Evolutionary conservation across 1,140 invertebrate species (phyloP).

Genomic region (Sitobion miscanthi): DNA sequence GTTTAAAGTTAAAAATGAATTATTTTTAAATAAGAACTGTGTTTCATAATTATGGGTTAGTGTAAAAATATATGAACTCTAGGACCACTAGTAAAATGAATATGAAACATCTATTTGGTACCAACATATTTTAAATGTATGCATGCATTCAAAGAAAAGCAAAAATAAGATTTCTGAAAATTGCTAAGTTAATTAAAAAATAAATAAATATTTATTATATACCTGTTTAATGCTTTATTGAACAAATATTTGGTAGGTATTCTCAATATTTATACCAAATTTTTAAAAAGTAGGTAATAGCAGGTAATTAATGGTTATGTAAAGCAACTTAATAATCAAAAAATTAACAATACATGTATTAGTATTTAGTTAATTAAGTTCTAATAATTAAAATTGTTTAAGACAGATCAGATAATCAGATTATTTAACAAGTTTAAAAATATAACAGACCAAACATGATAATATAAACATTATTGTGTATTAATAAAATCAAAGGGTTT

Average conservation of each 20-base stretch:
- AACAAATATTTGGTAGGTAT: too few species aligned
- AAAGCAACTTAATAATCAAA: not conserved
- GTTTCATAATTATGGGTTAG: not conserved
- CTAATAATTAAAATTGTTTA: not conserved
- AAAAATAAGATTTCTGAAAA: too few species aligned
- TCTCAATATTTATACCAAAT: not conserved
- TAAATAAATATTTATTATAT: too few species aligned
- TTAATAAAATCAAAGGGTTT: not conserved
- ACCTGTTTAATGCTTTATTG: not conserved
- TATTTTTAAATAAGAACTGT: not conserved
- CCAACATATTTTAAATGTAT: too few species aligned
- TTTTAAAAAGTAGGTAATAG: not conserved
- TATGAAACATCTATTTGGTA: not conserved
- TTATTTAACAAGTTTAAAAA: not conserved
- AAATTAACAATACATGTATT: not conserved
- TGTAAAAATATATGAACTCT: not conserved
- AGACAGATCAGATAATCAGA: not conserved
- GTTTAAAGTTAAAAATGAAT: not conserved
- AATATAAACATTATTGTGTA: not conserved
- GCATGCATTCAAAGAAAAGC: too few species aligned
- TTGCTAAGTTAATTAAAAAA: too few species aligned
- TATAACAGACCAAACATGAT: not conserved
- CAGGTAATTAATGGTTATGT: not conserved
- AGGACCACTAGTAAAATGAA: not conserved
- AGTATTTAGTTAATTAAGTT: not conserved